Conservation (phyloP, 1,140 invertebrate species). For the Apis florea region DNA sequence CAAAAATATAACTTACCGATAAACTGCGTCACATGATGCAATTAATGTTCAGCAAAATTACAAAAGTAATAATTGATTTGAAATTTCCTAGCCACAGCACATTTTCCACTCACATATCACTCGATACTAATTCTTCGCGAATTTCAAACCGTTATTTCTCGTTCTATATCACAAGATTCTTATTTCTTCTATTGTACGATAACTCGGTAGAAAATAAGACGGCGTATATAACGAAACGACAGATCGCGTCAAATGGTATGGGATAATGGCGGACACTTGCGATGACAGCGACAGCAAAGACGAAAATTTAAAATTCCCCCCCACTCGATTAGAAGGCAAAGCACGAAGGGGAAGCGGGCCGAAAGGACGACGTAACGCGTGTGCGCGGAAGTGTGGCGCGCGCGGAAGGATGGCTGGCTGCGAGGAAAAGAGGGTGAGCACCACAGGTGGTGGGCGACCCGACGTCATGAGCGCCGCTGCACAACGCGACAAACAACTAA, state of each 20-base stretch:
- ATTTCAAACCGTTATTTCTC: too few relatives aligned
- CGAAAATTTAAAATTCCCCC: constrained; percentile 36
- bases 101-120: too few relatives aligned
- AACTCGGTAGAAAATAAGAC: neutral
- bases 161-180: neutral
- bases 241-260: constrained; percentile 8
- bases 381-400: constrained; percentile 46
- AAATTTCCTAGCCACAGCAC: too few relatives aligned
- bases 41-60: too few relatives aligned
- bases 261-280: neutral
- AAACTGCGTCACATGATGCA: too few relatives aligned
- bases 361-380: constrained; percentile 48
- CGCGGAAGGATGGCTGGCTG: constrained; percentile 10
- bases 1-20: too few relatives aligned
- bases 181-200: neutral
- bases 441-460: constrained; percentile 78
- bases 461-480: constrained; percentile 70
- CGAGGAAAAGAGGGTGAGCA: constrained; percentile 54
- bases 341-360: constrained; percentile 34
- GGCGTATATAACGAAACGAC: neutral
- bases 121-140: too few relatives aligned
- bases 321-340: neutral
- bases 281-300: neutral
- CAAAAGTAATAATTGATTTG: too few relatives aligned
- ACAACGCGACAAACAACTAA: constrained; percentile 68